A percentile compares a stretch with the other conserved stretches of the same genome.
These are phyloP conservation scores for Ctenomys sociabilis DNA, from an alignment of 2,113 vertebrate genomes.

Conservation along the genomic window DNA sequence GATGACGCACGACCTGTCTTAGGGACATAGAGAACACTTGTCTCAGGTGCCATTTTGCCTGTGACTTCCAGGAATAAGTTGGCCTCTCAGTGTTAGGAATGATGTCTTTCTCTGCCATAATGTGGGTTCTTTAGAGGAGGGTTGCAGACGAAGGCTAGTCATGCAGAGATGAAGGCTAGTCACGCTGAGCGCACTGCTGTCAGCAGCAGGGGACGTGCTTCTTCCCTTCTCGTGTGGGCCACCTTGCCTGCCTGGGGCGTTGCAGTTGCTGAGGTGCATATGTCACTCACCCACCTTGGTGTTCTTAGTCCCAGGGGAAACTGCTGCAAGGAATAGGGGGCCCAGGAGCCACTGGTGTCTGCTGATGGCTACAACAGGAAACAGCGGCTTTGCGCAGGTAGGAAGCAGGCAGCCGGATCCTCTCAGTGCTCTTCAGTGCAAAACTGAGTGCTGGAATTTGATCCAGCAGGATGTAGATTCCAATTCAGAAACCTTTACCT, in stretches of 20 bases:
- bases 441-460: neutral
- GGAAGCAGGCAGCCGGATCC: neutral
- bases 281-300: accelerated
- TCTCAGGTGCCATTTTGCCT: accelerated
- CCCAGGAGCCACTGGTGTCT: accelerated
- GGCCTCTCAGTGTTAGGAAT: neutral
- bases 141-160: neutral
- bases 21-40: neutral
- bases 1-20: accelerated
- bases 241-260: accelerated
- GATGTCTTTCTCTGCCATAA: neutral
- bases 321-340: accelerated
- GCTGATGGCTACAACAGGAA: neutral
- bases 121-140: neutral
- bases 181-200: neutral
- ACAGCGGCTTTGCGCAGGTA: neutral
- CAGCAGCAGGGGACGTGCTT: neutral
- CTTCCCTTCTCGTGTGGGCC: neutral
- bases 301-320: too few relatives aligned
- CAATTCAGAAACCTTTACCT: neutral
- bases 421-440: neutral
- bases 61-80: neutral
- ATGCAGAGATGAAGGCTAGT: neutral
- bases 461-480: neutral
- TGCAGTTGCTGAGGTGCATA: accelerated